Conservation (phyloP, 2,888 invertebrate species). For the Actias luna region DNA sequence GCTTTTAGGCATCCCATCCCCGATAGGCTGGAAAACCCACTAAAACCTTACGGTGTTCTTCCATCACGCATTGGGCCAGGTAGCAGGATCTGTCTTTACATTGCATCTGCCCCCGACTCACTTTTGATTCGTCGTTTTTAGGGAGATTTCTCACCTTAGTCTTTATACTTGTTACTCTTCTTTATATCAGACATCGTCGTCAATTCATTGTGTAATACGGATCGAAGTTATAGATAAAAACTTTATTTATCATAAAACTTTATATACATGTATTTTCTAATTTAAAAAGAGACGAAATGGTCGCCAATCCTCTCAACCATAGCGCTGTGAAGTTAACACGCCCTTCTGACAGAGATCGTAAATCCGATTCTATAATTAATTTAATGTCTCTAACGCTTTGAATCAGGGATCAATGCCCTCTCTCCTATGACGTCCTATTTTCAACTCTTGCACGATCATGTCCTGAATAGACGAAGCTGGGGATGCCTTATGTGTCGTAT, state of each 20-base stretch:
- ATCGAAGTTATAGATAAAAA: background rate
- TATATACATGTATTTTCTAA: background rate
- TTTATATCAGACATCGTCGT: too few species aligned
- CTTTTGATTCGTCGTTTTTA: too few species aligned
- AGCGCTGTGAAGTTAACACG: background rate
- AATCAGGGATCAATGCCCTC: slow-evolving; percentile 56
- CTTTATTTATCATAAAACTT: background rate
- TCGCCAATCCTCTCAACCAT: background rate
- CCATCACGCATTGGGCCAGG: too few species aligned
- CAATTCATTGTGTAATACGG: too few species aligned
- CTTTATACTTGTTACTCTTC: too few species aligned
- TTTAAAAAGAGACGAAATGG: background rate
- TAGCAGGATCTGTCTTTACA: too few species aligned
- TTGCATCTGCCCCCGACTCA: too few species aligned
- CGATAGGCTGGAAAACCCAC: too few species aligned
- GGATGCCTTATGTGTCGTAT: slow-evolving; percentile 2
- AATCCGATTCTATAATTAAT: slow-evolving; percentile 55
- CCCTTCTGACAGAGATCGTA: slow-evolving; percentile 20
- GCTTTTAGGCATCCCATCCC: too few species aligned
- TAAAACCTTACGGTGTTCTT: too few species aligned
- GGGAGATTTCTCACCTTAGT: too few species aligned
- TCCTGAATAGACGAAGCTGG: slow-evolving; percentile 34
- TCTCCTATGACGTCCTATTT: slow-evolving; percentile 41
- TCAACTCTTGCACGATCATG: slow-evolving; percentile 37
- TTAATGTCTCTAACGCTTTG: slow-evolving; percentile 49